Evolutionary conservation across 2,888 invertebrate genomes (phyloP), one percentile per base, ranked within the genome.

Genomic region (Teleiodes luculella): DNA sequence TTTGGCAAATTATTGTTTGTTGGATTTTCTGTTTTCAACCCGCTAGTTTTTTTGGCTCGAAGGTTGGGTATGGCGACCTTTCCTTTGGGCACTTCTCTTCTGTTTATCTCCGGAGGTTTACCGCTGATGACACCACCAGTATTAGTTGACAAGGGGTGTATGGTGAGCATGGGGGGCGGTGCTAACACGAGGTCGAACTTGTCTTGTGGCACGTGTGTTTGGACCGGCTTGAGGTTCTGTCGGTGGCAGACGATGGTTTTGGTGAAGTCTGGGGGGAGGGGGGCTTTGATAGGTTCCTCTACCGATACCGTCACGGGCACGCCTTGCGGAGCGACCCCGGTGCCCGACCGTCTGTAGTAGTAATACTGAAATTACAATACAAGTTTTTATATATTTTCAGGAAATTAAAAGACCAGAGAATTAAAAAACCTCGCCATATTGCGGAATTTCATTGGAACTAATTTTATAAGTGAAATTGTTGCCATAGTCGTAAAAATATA

Each of bases 251-350:
- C 35, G 10, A 77, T 70, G 7, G 60, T 43, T 56, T 78, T 70
- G 1, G 68, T 76, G 51, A 83, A 84, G 43, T 72, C 66, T 39
- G 76, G 74, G 1, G 83, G 84, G 1, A 86, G 59, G 0, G 83
- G 76, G 0, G 55, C 52, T 60, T 81, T 83, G 48, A 45, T 0
- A 67, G 63, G 50, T 8, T 48, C 35, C n/a, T 18, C 2, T 3
- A 48, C 0, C 61, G 57, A 1, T 0, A 67, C 45, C 0, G 57
- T 51, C 1, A 87, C 53, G 1, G 74, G 70, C 0, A 86, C 65
- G 0, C 86, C 86, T 0, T 37, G 24, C 0, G 80, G 78, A 0
- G 59, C 33, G 7, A 60, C 18, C 0, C 66, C 61, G 0, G 60
- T 51, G 5, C 57, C 31, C 2, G 58, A 45, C 0, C 77, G 72